A percentile compares a stretch with the other conserved stretches of the same genome.
Evolutionary conservation across 2,888 invertebrate species (phyloP).

Genomic region (Eutolmus rufibarbis): DNA sequence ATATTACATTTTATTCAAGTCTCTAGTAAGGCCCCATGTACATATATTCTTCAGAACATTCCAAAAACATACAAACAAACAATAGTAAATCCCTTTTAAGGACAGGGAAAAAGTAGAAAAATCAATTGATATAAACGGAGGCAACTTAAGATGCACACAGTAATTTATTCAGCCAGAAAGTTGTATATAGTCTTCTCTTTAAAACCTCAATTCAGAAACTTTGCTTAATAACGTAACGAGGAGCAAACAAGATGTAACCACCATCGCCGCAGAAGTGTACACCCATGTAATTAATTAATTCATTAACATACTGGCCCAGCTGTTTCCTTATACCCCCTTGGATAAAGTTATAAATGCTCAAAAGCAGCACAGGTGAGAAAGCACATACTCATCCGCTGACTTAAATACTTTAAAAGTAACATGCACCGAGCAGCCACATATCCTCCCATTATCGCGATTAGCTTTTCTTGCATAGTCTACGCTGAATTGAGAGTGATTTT

Average conservation of each 20-base stretch:
- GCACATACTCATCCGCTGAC: neutral
- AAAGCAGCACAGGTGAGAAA: neutral
- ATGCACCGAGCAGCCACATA: neutral
- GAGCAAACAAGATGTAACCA: neutral
- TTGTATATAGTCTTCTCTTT: neutral
- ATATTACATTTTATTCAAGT: neutral
- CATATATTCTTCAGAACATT: neutral
- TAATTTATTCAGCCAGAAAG: neutral
- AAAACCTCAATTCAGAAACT: neutral
- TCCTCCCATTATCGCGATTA: neutral
- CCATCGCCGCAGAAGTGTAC: neutral
- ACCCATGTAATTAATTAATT: conserved; percentile 1
- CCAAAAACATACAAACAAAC: neutral
- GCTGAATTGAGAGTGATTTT: neutral
- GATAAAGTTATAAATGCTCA: neutral
- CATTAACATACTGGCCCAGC: neutral
- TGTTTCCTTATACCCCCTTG: neutral
- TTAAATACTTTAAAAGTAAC: neutral
- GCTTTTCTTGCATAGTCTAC: neutral
- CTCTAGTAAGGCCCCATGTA: neutral
- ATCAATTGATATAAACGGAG: neutral
- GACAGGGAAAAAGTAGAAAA: neutral
- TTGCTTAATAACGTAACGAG: neutral
- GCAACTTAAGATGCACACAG: neutral
- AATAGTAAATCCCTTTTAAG: neutral